These are phyloP conservation scores for Drosophila cracens DNA, from an alignment of 2,888 invertebrate species.

Conservation along the genomic window DNA sequence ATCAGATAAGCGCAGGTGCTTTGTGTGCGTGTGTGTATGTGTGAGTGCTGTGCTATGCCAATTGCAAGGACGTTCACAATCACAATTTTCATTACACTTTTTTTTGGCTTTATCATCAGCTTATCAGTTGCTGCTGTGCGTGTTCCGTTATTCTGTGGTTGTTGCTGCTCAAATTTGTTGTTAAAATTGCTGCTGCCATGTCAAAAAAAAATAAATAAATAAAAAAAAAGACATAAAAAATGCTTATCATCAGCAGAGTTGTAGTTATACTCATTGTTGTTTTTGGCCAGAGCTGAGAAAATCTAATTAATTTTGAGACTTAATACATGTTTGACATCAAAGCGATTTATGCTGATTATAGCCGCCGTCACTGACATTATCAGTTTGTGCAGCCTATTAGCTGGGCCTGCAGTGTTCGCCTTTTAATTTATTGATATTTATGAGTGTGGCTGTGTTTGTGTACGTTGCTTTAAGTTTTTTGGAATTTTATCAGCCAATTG, in stretches of 20 bases:
- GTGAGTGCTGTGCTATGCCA: conserved; percentile 17
- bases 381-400: conserved; percentile 41
- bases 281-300: conserved; percentile 38
- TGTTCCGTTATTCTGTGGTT: background rate
- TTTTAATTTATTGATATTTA: conserved; percentile 71
- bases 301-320: conserved; percentile 73
- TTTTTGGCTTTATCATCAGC: conserved; percentile 42
- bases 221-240: conserved; percentile 12
- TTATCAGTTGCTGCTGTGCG: conserved; percentile 49
- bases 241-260: conserved; percentile 53
- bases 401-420: conserved; percentile 40
- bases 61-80: conserved; percentile 69
- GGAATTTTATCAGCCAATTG: conserved; percentile 69
- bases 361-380: conserved; percentile 55
- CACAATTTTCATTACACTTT: conserved; percentile 62
- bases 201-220: conserved; percentile 8
- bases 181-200: conserved; percentile 33
- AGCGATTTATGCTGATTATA: conserved; percentile 74
- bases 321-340: conserved; percentile 74
- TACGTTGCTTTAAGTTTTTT: conserved; percentile 16
- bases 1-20: conserved; percentile 43
- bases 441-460: conserved; percentile 12
- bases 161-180: conserved; percentile 9
- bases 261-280: conserved; percentile 5
- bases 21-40: background rate